phyloP scores from a whole-genome alignment of 2,888 invertebrate species.

The Ophion costatus region DNA sequence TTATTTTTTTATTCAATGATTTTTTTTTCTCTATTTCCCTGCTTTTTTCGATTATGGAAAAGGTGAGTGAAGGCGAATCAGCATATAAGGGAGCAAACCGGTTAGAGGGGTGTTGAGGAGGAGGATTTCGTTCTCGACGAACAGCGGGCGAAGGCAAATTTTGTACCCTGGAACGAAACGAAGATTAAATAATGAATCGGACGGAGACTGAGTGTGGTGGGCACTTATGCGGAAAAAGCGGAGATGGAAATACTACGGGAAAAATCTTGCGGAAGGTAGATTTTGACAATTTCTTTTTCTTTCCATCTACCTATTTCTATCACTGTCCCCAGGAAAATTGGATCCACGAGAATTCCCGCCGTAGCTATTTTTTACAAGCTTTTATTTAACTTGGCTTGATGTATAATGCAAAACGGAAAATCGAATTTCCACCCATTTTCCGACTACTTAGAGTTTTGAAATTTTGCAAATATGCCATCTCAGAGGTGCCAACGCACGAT shows the following conservation, averaged over 20 bases:
- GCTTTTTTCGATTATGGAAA: background rate
- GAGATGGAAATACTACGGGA: slow-evolving; percentile 53
- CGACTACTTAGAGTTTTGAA: too few relatives aligned
- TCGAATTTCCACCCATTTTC: too few relatives aligned
- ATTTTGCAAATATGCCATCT: too few relatives aligned
- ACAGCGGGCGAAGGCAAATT: slow-evolving; percentile 53
- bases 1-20: slow-evolving; percentile 41
- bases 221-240: slow-evolving; percentile 45
- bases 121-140: slow-evolving; percentile 44
- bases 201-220: slow-evolving; percentile 31
- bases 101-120: background rate
- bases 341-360: slow-evolving; percentile 6
- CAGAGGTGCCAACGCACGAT: too few relatives aligned
- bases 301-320: slow-evolving; percentile 15
- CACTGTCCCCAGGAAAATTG: slow-evolving; percentile 34
- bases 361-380: slow-evolving; percentile 20
- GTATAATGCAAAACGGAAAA: too few relatives aligned
- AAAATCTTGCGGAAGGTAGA: slow-evolving; percentile 32
- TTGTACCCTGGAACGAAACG: slow-evolving; percentile 61
- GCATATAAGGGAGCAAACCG: slow-evolving; percentile 20
- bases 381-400: too few relatives aligned
- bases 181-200: slow-evolving; percentile 67
- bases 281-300: slow-evolving; percentile 42
- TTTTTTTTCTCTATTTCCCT: slow-evolving; percentile 1
- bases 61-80: slow-evolving; percentile 37